These are phyloP conservation scores for Chaetorhynchus papuensis DNA, from an alignment of 2,113 vertebrate species.

Conservation along the genomic window DNA sequence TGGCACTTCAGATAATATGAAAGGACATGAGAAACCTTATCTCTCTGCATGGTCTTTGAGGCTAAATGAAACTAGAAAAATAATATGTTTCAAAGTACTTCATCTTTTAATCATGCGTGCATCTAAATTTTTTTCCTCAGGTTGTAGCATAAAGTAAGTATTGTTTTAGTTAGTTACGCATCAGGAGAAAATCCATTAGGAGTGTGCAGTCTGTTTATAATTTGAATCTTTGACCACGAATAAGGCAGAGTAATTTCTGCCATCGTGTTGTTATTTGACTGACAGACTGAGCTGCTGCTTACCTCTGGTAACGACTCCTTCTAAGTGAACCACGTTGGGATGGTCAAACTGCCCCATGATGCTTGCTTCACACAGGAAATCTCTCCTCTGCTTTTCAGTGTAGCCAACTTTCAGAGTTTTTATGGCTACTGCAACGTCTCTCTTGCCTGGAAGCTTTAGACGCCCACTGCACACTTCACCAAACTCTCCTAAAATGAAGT, in stretches of 20 bases:
- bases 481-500: slow-evolving; percentile 86
- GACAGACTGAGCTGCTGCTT: not conserved
- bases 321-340: slow-evolving; percentile 95
- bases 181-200: slow-evolving; percentile 42
- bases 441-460: slow-evolving; percentile 93
- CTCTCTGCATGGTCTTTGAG: slow-evolving; percentile 25
- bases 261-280: not conserved
- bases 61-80: slow-evolving; percentile 44
- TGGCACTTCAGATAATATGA: slow-evolving; percentile 35
- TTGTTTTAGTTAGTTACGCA: slow-evolving; percentile 53
- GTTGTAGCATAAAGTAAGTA: slow-evolving; percentile 24
- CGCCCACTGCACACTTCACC: slow-evolving; percentile 97
- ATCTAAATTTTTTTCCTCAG: slow-evolving; percentile 9
- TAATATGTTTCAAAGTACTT: slow-evolving; percentile 39
- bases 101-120: slow-evolving; percentile 15
- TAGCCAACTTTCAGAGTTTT: slow-evolving; percentile 97
- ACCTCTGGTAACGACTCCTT: slow-evolving; percentile 97
- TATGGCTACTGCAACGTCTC: slow-evolving; percentile 92
- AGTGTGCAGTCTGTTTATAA: not conserved
- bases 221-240: slow-evolving; percentile 5
- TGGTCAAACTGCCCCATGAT: slow-evolving; percentile 99
- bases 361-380: slow-evolving; percentile 97
- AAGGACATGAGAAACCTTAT: slow-evolving; percentile 36
- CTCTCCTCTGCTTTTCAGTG: slow-evolving; percentile 94
- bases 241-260: slow-evolving; percentile 1